Conservation (phyloP, 2,797 vertebrate genomes). For the Lacerta bilineata region DNA sequence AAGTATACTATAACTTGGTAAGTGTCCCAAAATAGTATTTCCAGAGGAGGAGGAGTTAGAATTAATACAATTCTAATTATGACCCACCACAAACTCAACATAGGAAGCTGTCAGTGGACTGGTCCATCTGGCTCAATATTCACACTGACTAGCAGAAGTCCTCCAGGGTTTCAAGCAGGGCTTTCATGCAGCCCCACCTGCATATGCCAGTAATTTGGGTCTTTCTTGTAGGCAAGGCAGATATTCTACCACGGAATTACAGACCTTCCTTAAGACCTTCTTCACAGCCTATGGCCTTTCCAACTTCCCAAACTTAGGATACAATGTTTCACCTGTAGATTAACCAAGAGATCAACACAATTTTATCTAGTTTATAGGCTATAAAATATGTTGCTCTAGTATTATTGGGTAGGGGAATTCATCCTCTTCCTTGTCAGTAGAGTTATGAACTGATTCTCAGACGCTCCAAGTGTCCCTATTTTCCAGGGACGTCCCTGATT, state of each 20-base stretch:
- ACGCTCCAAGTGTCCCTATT: no score
- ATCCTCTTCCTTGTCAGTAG: neutral
- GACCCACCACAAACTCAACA: neutral
- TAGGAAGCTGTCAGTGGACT: no score
- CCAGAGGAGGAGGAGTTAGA: neutral
- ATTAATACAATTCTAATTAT: neutral
- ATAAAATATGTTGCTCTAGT: neutral
- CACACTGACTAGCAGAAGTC: no score
- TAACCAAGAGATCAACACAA: neutral
- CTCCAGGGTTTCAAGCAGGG: no score
- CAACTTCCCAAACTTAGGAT: neutral
- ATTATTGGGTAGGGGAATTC: slow-evolving; percentile 14
- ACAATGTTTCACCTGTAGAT: neutral
- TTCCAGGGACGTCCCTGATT: no score
- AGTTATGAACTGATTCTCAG: slow-evolving; percentile 11
- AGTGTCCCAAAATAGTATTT: neutral
- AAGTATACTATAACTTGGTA: neutral
- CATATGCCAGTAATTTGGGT: no score
- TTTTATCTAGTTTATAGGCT: neutral
- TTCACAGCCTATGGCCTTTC: no score
- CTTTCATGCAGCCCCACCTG: no score
- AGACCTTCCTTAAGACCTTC: no score
- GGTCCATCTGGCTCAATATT: no score
- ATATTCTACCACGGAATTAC: no score
- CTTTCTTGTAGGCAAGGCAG: no score